Evolutionary conservation across 1,140 invertebrate genomes (phyloP).

Genomic region (Drosophila paulistorum): DNA sequence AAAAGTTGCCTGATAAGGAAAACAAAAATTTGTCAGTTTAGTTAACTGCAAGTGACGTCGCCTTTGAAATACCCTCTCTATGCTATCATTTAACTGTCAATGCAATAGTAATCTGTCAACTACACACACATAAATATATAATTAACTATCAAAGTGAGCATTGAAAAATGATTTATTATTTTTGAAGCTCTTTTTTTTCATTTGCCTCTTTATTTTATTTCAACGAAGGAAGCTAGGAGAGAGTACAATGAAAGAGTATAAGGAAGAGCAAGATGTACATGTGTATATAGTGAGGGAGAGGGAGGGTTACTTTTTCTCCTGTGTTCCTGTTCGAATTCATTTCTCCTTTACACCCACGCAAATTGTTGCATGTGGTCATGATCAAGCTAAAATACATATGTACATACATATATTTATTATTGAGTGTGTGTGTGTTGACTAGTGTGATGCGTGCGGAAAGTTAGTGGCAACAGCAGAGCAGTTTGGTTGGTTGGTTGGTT

Average conservation of each 20-base stretch:
- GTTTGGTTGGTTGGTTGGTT: slow-evolving; percentile 41
- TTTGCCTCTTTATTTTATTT: no score
- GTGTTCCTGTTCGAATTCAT: not conserved
- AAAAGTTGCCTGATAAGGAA: slow-evolving; percentile 49
- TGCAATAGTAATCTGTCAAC: no score
- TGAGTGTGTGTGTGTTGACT: slow-evolving; percentile 25
- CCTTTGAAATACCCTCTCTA: not conserved
- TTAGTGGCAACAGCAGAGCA: slow-evolving; percentile 38
- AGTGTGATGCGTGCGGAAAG: slow-evolving; percentile 39
- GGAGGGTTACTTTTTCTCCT: not conserved
- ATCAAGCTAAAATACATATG: slow-evolving; percentile 26
- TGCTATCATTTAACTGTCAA: no score
- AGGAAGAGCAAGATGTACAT: no score
- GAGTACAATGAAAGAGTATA: no score
- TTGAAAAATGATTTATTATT: no score
- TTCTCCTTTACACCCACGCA: not conserved
- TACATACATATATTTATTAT: not conserved
- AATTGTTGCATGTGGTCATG: slow-evolving; percentile 17
- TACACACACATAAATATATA: no score
- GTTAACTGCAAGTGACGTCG: not conserved
- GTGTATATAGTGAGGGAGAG: no score
- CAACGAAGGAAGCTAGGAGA: no score
- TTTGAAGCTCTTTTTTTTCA: no score
- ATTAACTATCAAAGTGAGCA: no score
- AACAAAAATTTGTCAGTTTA: not conserved